Evolutionary conservation across 37 sponge, comb jelly and placozoan species (phyloP), one percentile per base, ranked within the genome.

Genomic region (Geodia barretti): DNA sequence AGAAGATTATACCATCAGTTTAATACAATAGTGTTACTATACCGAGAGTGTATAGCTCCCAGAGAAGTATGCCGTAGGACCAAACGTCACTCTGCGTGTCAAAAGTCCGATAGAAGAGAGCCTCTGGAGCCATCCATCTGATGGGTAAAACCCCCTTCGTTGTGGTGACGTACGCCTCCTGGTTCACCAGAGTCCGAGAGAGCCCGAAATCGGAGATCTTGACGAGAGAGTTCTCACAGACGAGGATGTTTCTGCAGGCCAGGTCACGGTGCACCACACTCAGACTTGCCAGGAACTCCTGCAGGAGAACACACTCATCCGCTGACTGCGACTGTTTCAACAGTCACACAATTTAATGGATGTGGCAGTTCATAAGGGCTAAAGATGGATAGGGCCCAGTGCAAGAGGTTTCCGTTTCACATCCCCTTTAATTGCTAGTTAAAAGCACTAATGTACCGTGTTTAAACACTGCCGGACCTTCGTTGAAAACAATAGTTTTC

Each of bases 171-270:
- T 92, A 92, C 30, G 74, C 83, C 68, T 83, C 87, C 28, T 92
- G 78, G 20, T 70, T 39, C 23, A 47, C 35, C 1, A 88, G 31
- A n/a, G 36, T 21, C 4, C 92, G 70, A 39, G 92, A 87, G 75
- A 92, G 30, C 0, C 92, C 92, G 79, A 92, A 92, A 76, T 92
- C 92, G 1, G 92, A 78, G 24, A 92, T 87, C 81, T 92, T 92
- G 42, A 92, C 60, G 20, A 31, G 68, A 31, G 87, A 87, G 40
- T 82, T 69, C 34, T 87, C 92, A 66, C 92, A 87, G 7, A 92
- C 81, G 14, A 92, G 80, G 33, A 92, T 74, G 54, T 92, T 92
- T 4, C 92, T 78, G 64, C 92, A 87, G 62, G 92, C 92, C 28
- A 92, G 79, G 62, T 92, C 92, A 31, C 92, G 83, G 74, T 92